Conservation (phyloP, 2,888 invertebrate species). For the Merodon equestris region DNA sequence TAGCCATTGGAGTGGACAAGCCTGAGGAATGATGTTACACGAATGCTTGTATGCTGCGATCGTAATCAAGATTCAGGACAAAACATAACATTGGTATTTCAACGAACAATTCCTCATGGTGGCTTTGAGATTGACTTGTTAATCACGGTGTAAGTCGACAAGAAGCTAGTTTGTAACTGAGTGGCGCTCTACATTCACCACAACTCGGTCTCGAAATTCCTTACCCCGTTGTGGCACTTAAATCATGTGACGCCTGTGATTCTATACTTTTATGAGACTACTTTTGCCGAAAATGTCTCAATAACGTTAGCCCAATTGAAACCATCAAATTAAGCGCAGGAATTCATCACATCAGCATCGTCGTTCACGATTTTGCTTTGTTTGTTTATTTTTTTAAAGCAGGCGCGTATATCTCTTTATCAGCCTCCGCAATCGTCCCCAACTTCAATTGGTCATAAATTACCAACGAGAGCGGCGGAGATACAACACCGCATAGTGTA, state of each 20-base stretch:
- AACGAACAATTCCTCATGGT: neutral
- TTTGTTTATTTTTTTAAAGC: constrained; percentile 20
- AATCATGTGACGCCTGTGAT: too few relatives aligned
- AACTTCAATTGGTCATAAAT: constrained; percentile 63
- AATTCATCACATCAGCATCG: constrained; percentile 27
- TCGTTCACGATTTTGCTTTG: too few relatives aligned
- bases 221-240: neutral
- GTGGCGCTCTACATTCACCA: neutral
- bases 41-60: constrained; percentile 50
- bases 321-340: constrained; percentile 9
- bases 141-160: neutral
- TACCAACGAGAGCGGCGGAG: constrained; percentile 42
- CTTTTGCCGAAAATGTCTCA: constrained; percentile 37
- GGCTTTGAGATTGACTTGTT: neutral
- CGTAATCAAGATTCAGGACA: constrained; percentile 42
- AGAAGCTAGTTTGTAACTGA: neutral
- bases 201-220: neutral
- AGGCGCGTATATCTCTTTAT: constrained; percentile 49
- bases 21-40: constrained; percentile 56
- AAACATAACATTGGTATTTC: constrained; percentile 46
- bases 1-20: constrained; percentile 51
- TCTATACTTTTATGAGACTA: too few relatives aligned
- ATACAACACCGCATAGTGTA: too few relatives aligned
- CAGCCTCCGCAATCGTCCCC: constrained; percentile 54
- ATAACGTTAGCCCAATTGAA: constrained; percentile 23